These are phyloP conservation scores for Danio albolineatus DNA, from an alignment of 2,797 vertebrate genomes.

Conservation along the genomic window DNA sequence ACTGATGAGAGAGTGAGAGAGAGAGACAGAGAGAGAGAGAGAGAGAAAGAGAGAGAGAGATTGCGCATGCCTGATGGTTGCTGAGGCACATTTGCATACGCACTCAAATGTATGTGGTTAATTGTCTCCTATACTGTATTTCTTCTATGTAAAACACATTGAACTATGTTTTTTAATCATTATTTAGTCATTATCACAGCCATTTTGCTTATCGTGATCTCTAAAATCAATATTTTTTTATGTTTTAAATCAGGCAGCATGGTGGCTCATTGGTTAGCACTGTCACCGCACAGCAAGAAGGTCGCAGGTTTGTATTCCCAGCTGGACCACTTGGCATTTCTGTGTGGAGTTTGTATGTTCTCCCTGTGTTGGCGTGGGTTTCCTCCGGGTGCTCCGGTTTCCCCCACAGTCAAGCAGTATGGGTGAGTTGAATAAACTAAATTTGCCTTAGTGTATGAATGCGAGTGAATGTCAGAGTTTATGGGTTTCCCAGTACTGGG, in stretches of 20 bases:
- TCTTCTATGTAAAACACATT: not conserved
- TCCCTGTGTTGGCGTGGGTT: too few species aligned
- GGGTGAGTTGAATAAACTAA: too few species aligned
- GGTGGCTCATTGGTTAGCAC: too few species aligned
- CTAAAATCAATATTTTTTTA: not conserved
- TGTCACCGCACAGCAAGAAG: too few species aligned
- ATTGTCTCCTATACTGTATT: not conserved
- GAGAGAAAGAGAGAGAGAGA: slow-evolving; percentile 31
- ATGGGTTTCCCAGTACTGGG: too few species aligned
- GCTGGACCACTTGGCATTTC: too few species aligned
- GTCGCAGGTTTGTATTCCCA: too few species aligned
- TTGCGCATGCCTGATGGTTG: slow-evolving; percentile 43
- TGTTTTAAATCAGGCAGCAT: not conserved
- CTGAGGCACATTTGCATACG: slow-evolving; percentile 22
- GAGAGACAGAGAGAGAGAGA: slow-evolving; percentile 22
- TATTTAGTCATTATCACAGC: not conserved
- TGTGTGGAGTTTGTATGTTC: too few species aligned
- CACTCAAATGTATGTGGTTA: not conserved
- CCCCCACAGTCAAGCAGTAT: too few species aligned
- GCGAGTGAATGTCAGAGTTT: too few species aligned
- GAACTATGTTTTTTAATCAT: not conserved
- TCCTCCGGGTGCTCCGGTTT: too few species aligned
- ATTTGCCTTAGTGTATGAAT: too few species aligned
- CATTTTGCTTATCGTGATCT: not conserved
- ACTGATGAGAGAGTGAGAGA: not conserved